phyloP scores from a whole-genome alignment of 2,113 vertebrate genomes.

The Semicossyphus pulcher region DNA sequence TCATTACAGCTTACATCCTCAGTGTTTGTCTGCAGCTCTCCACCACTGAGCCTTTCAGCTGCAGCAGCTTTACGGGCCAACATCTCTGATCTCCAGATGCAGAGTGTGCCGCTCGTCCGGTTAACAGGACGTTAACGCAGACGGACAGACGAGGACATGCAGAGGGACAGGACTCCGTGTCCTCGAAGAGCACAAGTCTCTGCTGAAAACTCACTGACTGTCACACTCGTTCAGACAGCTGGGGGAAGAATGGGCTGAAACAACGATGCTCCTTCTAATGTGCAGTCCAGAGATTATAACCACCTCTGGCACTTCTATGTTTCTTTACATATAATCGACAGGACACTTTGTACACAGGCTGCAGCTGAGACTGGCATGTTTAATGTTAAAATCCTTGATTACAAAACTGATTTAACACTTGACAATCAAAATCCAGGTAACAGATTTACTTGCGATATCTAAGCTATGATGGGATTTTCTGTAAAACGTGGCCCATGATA shows the following conservation, averaged over 20 bases:
- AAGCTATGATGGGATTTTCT: not conserved
- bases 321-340: too few species aligned
- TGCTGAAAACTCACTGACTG: not conserved
- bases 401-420: not conserved
- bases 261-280: not conserved
- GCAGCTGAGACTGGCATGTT: not conserved
- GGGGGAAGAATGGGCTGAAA: not conserved
- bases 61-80: not conserved
- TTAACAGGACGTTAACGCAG: conserved; percentile 8
- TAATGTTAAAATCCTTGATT: not conserved
- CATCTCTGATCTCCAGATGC: not conserved
- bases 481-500: too few species aligned
- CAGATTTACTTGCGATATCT: too few species aligned
- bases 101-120: not conserved
- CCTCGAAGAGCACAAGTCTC: not conserved
- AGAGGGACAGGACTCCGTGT: not conserved
- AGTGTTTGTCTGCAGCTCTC: not conserved
- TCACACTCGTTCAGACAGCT: not conserved
- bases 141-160: conserved; percentile 15
- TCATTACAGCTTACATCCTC: not conserved
- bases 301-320: not conserved
- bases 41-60: not conserved
- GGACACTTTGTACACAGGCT: too few species aligned
- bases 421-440: too few species aligned
- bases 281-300: not conserved